A percentile compares a stretch with the other conserved stretches of the same genome.
These are phyloP conservation scores for Motacilla alba DNA, from an alignment of 2,113 vertebrate species.

Conservation along the genomic window DNA sequence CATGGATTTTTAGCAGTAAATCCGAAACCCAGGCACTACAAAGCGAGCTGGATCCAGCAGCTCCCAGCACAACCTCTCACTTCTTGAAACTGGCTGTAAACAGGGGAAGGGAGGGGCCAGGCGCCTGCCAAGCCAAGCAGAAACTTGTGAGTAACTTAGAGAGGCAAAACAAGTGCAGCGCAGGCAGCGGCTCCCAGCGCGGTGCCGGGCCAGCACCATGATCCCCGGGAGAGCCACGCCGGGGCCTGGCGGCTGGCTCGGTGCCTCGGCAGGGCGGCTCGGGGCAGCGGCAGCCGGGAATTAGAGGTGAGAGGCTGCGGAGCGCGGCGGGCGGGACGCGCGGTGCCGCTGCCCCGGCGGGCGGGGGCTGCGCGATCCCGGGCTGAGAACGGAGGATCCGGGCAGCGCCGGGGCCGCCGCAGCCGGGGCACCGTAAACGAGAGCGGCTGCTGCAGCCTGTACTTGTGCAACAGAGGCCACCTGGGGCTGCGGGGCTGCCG, in stretches of 20 bases:
- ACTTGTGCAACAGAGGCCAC: background rate
- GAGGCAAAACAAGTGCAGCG: slow-evolving; percentile 64
- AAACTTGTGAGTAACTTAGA: slow-evolving; percentile 55
- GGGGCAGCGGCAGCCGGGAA: background rate
- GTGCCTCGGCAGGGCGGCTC: background rate
- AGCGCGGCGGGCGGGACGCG: background rate
- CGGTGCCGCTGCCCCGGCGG: background rate
- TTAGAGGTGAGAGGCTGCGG: slow-evolving; percentile 36
- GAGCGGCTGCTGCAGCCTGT: background rate
- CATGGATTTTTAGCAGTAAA: background rate
- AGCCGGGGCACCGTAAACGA: background rate
- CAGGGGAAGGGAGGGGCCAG: slow-evolving; percentile 68
- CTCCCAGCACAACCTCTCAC: background rate
- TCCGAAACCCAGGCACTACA: background rate
- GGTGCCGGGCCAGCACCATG: background rate
- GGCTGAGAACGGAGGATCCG: accelerated
- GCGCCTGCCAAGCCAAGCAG: slow-evolving; percentile 64
- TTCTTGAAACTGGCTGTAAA: slow-evolving; percentile 62
- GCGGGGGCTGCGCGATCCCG: too few species aligned
- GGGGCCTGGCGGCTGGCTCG: background rate
- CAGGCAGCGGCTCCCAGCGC: background rate
- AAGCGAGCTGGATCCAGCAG: background rate
- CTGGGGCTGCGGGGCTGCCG: background rate
- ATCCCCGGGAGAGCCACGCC: background rate
- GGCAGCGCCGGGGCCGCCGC: background rate